Percentiles rank a stretch among this genome's conserved stretches.
Conservation (phyloP, 1,140 invertebrate genomes). For the Hypsibius dujardini region DNA sequence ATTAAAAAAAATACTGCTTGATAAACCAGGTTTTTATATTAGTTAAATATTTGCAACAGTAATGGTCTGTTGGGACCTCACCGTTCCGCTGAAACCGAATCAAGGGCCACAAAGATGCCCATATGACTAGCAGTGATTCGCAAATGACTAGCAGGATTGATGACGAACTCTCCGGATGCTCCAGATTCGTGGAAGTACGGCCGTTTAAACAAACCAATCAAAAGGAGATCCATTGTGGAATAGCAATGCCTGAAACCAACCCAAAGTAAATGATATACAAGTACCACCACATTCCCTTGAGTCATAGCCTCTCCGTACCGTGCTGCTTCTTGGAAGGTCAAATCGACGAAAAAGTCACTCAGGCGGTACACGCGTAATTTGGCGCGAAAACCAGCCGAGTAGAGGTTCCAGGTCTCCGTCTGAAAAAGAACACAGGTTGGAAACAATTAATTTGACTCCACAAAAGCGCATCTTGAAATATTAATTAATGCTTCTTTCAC, state of each 20-base stretch:
- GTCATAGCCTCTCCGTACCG: not conserved
- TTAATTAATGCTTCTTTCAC: no score
- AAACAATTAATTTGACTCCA: not conserved
- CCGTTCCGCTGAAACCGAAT: no score
- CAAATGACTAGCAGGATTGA: not conserved
- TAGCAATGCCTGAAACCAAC: not conserved
- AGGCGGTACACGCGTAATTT: not conserved
- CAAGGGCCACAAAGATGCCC: not conserved
- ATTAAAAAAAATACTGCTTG: no score
- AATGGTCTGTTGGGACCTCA: no score
- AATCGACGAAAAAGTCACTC: not conserved
- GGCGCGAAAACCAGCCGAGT: not conserved
- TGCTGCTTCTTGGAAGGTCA: not conserved
- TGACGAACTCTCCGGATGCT: not conserved
- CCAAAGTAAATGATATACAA: not conserved
- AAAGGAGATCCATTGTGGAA: not conserved
- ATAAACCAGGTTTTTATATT: no score
- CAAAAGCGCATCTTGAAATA: no score
- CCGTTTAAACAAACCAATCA: slow-evolving; percentile 4
- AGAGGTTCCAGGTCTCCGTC: not conserved
- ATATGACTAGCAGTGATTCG: not conserved
- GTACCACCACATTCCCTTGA: not conserved
- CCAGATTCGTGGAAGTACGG: not conserved
- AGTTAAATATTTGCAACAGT: no score
- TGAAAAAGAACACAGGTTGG: not conserved